phyloP scores from a whole-genome alignment of 2,113 vertebrate genomes.

The Vidua chalybeata region DNA sequence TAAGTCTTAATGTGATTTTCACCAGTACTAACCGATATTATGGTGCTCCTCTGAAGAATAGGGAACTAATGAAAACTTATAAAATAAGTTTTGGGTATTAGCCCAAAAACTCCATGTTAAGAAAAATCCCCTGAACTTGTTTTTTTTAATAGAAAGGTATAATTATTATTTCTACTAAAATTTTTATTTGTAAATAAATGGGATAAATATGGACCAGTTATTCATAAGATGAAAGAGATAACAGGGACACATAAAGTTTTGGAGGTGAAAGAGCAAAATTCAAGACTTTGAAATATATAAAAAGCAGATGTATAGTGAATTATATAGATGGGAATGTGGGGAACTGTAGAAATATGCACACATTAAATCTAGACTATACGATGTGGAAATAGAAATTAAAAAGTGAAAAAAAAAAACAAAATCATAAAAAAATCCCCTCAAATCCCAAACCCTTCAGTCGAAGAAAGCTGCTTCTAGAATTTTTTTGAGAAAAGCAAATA shows the following conservation, averaged over 20 bases:
- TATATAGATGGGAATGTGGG: neutral
- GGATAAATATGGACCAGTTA: neutral
- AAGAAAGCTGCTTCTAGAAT: neutral
- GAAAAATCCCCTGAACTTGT: accelerated
- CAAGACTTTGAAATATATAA: neutral
- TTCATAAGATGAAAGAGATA: neutral
- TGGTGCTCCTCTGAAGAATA: neutral
- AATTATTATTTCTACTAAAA: neutral
- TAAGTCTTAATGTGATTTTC: neutral
- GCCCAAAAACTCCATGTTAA: neutral
- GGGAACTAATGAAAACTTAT: neutral
- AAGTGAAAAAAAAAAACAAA: neutral
- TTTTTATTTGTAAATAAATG: neutral
- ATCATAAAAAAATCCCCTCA: neutral
- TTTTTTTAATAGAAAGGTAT: neutral
- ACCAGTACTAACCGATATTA: neutral
- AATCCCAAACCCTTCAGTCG: neutral
- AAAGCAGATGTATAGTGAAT: accelerated
- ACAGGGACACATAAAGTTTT: neutral
- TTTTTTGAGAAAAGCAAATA: neutral
- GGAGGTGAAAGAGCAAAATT: neutral
- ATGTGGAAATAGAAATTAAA: neutral
- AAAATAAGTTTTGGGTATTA: neutral
- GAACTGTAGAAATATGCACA: neutral
- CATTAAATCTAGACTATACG: neutral